Evolutionary conservation across 2,797 vertebrate genomes (phyloP).

Genomic region (Silurus lanzhouensis): DNA sequence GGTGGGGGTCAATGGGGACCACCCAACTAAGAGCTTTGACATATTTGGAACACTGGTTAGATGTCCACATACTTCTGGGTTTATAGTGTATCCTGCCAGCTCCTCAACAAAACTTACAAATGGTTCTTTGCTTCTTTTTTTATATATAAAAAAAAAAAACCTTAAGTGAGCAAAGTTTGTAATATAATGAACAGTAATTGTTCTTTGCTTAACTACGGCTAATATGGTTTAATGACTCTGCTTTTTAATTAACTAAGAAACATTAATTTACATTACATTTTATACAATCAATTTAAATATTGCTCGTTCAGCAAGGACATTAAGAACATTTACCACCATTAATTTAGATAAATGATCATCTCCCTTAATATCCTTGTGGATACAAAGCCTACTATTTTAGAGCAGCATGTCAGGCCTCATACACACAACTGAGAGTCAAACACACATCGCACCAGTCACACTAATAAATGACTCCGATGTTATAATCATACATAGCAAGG

Average conservation of each 20-base stretch:
- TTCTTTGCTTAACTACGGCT: not conserved
- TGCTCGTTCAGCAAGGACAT: not conserved
- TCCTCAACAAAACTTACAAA: not conserved
- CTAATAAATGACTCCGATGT: not conserved
- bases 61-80: not conserved
- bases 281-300: slow-evolving; percentile 3
- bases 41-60: too few species aligned
- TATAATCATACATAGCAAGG: not conserved
- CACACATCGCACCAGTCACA: not conserved
- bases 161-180: not conserved
- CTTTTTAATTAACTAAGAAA: not conserved
- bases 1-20: too few species aligned
- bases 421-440: not conserved
- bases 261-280: not conserved
- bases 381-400: not conserved
- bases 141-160: too few species aligned
- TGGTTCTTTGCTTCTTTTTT: not conserved
- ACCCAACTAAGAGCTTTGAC: too few species aligned
- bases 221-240: not conserved
- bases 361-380: not conserved
- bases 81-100: not conserved
- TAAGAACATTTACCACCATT: slow-evolving; percentile 4
- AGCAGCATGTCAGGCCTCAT: not conserved
- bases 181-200: not conserved
- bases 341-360: slow-evolving; percentile 16